These are phyloP conservation scores for Melanocharis versteri DNA, from an alignment of 2,113 vertebrate genomes.

Conservation along the genomic window DNA sequence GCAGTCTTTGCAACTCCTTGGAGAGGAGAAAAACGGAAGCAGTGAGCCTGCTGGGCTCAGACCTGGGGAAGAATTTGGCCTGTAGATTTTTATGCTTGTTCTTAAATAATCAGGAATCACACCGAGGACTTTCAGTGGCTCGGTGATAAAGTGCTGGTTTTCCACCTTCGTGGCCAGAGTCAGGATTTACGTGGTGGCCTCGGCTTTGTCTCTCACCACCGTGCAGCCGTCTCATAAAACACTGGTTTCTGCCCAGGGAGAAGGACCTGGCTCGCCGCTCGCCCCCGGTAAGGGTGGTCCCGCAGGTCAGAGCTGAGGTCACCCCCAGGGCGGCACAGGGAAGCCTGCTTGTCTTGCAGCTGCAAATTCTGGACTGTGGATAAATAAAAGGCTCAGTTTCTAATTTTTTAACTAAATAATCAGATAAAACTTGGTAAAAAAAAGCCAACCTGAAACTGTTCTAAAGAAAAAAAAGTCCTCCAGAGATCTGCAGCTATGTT, in stretches of 20 bases:
- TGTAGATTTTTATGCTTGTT: neutral
- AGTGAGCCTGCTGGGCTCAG: neutral
- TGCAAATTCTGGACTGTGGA: neutral
- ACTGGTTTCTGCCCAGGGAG: neutral
- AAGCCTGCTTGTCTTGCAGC: neutral
- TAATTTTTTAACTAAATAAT: slow-evolving; percentile 66
- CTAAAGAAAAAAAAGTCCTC: neutral
- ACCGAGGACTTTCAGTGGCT: neutral
- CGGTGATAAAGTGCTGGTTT: neutral
- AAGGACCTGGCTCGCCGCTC: neutral
- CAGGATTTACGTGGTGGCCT: neutral
- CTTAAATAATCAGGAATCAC: neutral
- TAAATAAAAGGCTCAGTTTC: slow-evolving; percentile 55
- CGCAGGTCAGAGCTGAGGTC: slow-evolving; percentile 47
- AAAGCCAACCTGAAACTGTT: neutral
- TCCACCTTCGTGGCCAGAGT: neutral
- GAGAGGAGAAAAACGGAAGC: neutral
- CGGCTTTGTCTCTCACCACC: neutral
- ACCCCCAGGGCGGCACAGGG: neutral
- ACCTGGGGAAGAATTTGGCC: neutral
- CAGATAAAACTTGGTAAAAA: neutral
- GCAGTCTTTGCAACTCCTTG: neutral
- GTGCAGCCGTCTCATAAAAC: slow-evolving; percentile 8
- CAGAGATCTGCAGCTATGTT: neutral
- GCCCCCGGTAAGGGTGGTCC: slow-evolving; percentile 35